Evolutionary conservation across 2,797 vertebrate genomes (phyloP).

Genomic region (Coendou prehensilis): DNA sequence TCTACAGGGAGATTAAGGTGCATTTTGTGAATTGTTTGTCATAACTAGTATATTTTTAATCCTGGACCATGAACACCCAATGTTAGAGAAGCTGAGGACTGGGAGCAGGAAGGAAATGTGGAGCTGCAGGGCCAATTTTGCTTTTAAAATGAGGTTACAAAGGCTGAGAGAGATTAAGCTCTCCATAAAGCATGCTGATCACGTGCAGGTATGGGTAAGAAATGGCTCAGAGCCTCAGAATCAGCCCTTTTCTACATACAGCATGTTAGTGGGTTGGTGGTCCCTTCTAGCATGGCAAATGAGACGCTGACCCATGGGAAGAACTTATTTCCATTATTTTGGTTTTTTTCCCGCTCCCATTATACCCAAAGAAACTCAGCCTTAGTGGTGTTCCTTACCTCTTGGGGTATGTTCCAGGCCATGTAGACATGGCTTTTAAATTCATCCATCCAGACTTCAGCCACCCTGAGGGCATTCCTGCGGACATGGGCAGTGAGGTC

Average conservation of each 20-base stretch:
- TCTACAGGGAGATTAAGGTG: not conserved
- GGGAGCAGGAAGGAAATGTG: not conserved
- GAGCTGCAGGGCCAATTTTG: not conserved
- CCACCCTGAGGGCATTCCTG: slow-evolving; percentile 96
- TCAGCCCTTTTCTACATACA: not conserved
- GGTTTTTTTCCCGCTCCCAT: not conserved
- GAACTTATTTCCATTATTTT: not conserved
- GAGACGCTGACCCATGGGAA: not conserved
- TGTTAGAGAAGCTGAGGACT: not conserved
- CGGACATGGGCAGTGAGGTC: slow-evolving; percentile 96
- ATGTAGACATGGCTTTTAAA: slow-evolving; percentile 99
- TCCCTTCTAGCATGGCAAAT: not conserved
- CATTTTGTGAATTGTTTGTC: not conserved
- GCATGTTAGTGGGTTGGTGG: not conserved
- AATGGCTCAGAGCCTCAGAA: not conserved
- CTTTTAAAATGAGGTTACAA: not conserved
- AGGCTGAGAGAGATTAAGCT: not conserved
- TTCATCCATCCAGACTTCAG: slow-evolving; percentile 99
- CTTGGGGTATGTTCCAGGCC: slow-evolving; percentile 98
- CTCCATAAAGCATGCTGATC: not conserved
- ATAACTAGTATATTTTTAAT: not conserved
- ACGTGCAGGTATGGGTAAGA: not conserved
- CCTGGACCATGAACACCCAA: not conserved
- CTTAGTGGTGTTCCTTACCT: slow-evolving; percentile 90
- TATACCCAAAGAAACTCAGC: not conserved